Percentiles rank a stretch among this genome's conserved stretches.
Evolutionary conservation across 23 tunicate genomes (phyloP).

Genomic region (Corella eumyota): DNA sequence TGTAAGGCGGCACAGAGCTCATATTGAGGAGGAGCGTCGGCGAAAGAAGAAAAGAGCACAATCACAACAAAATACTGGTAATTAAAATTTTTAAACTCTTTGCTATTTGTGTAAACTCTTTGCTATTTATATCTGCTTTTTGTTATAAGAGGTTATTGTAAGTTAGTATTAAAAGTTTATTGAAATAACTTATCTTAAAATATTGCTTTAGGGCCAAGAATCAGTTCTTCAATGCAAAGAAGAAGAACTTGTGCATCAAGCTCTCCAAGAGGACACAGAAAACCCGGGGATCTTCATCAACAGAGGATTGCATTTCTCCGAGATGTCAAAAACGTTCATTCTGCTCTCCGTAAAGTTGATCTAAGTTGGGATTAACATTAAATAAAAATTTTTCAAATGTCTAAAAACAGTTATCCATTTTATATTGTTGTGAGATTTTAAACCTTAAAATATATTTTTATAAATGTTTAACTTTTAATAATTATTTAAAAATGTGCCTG

Average conservation of each 20-base stretch:
- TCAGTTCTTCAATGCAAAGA: too few relatives aligned
- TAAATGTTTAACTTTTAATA: background rate
- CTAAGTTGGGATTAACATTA: slow-evolving; percentile 62
- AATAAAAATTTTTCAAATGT: background rate
- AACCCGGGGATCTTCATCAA: slow-evolving; percentile 30
- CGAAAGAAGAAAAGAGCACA: slow-evolving; percentile 5
- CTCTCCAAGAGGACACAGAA: slow-evolving; percentile 5
- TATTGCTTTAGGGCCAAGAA: too few relatives aligned
- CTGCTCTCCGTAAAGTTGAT: slow-evolving; percentile 57
- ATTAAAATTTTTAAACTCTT: background rate
- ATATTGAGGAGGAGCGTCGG: slow-evolving; percentile 10
- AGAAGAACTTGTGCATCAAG: background rate
- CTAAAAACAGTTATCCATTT: too few relatives aligned
- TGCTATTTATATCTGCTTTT: background rate
- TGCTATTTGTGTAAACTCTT: background rate
- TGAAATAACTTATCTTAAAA: too few relatives aligned
- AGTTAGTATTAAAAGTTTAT: too few relatives aligned
- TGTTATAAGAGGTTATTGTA: background rate
- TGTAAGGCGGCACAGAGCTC: slow-evolving; percentile 68
- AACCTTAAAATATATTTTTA: too few relatives aligned
- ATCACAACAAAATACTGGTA: background rate
- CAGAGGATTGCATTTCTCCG: slow-evolving; percentile 42
- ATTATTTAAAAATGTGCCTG: background rate
- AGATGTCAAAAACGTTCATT: slow-evolving; percentile 59
- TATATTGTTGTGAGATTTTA: too few relatives aligned